Evolutionary conservation across 35 echinoderm and acorn worm genomes (phyloP).

Genomic region (Apostichopus parvimensis): DNA sequence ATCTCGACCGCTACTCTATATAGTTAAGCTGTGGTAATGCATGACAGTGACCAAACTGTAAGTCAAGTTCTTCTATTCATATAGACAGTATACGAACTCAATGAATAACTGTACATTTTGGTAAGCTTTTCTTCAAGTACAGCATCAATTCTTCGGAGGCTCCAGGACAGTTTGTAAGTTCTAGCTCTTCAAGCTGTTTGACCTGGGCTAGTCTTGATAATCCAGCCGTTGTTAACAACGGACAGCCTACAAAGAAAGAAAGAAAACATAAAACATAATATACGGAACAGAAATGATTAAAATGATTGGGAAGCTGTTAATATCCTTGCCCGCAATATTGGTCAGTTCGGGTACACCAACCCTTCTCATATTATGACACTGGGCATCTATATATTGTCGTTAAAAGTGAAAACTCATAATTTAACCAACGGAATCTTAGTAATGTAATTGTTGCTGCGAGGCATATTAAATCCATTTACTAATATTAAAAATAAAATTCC

Average conservation of each 20-base stretch:
- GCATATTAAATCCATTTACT: not conserved
- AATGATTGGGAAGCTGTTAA: too few species aligned
- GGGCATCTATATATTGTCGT: too few species aligned
- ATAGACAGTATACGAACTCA: not conserved
- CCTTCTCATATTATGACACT: too few species aligned
- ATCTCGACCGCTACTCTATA: not conserved
- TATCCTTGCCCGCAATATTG: too few species aligned
- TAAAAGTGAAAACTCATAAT: too few species aligned
- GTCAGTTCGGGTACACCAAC: too few species aligned
- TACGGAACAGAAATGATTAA: too few species aligned
- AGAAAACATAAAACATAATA: not conserved
- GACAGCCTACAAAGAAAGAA: conserved; percentile 75
- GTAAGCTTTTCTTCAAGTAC: conserved; percentile 80
- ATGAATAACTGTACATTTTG: conserved; percentile 83
- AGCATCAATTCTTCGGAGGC: conserved; percentile 87
- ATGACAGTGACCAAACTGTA: not conserved
- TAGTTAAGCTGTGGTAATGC: not conserved
- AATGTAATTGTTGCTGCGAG: not conserved
- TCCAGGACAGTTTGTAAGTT: conserved; percentile 97
- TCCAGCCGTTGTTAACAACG: conserved; percentile 87
- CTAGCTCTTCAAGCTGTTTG: conserved; percentile 86
- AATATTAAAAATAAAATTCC: not conserved
- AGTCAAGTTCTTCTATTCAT: not conserved
- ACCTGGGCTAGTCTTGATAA: conserved; percentile 88
- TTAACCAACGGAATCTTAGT: not conserved